Conservation (phyloP, 2,888 invertebrate species). For the Dermolepida albohirtum region DNA sequence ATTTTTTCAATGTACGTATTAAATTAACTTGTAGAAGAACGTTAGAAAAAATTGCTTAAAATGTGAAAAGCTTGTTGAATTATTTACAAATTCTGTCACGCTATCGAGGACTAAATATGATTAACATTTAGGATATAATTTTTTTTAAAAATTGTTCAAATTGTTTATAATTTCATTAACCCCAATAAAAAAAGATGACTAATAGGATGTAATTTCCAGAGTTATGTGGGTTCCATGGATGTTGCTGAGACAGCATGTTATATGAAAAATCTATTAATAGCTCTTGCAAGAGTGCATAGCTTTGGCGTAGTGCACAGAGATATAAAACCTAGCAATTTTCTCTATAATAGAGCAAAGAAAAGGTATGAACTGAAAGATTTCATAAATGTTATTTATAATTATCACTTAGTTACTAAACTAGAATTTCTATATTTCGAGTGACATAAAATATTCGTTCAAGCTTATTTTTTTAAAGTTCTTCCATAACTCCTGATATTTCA, state of each 20-base stretch:
- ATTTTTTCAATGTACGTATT: slow-evolving; percentile 77
- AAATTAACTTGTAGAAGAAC: neutral
- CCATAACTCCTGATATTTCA: too few relatives aligned
- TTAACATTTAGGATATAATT: too few relatives aligned
- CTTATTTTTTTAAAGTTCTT: too few relatives aligned
- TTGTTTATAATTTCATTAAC: too few relatives aligned
- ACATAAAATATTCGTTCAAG: too few relatives aligned
- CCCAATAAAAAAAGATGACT: too few relatives aligned
- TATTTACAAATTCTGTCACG: too few relatives aligned
- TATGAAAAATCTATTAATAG: slow-evolving; percentile 83
- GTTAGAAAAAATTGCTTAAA: too few relatives aligned
- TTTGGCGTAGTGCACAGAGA: slow-evolving; percentile 90
- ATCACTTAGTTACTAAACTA: neutral
- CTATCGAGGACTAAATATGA: too few relatives aligned
- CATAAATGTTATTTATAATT: slow-evolving; percentile 19
- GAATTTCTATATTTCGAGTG: too few relatives aligned
- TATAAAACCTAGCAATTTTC: slow-evolving; percentile 91
- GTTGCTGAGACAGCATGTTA: slow-evolving; percentile 79
- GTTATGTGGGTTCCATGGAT: slow-evolving; percentile 79
- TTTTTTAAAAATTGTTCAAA: too few relatives aligned
- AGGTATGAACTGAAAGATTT: slow-evolving; percentile 63
- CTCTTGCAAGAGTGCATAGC: slow-evolving; percentile 83
- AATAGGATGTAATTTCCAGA: slow-evolving; percentile 72
- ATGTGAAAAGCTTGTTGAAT: too few relatives aligned
- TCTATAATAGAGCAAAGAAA: slow-evolving; percentile 79